Conservation (phyloP, 2,113 vertebrate species). For the Caloenas nicobarica region DNA sequence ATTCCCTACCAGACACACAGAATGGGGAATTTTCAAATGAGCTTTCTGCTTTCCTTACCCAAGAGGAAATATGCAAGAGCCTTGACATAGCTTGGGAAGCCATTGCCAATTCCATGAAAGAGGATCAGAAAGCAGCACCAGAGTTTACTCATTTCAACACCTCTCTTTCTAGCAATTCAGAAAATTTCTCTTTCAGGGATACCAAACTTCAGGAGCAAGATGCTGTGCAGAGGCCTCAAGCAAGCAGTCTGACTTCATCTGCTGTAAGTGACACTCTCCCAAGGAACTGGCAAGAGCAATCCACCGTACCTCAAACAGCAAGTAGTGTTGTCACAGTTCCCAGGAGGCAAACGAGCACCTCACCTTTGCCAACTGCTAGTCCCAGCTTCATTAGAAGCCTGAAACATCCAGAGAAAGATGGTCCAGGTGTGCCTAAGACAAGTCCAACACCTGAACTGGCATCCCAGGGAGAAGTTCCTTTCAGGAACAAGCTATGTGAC, state of each 20-base stretch:
- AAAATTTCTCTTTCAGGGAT: constrained; percentile 21
- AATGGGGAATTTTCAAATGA: constrained; percentile 81
- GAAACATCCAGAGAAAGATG: constrained; percentile 49
- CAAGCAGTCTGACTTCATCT: neutral
- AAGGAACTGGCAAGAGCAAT: neutral
- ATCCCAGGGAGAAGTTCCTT: constrained; percentile 70
- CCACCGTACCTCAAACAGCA: constrained; percentile 17
- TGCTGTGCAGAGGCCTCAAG: neutral
- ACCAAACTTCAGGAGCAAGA: neutral
- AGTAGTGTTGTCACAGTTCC: neutral
- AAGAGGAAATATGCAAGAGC: constrained; percentile 92
- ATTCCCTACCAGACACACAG: constrained; percentile 80
- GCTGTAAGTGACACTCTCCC: neutral
- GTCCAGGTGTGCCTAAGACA: neutral
- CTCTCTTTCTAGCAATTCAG: constrained; percentile 37
- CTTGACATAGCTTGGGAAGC: constrained; percentile 91
- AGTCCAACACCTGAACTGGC: neutral
- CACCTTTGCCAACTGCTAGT: constrained; percentile 64
- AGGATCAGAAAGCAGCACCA: constrained; percentile 63
- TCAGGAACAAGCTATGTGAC: constrained; percentile 84
- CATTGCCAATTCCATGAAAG: constrained; percentile 75
- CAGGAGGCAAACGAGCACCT: constrained; percentile 51
- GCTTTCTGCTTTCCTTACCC: constrained; percentile 91
- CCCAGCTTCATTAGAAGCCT: constrained; percentile 72
- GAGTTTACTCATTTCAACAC: constrained; percentile 64